phyloP scores from a whole-genome alignment of 2,888 invertebrate genomes.

The Drosophila acutilabella region DNA sequence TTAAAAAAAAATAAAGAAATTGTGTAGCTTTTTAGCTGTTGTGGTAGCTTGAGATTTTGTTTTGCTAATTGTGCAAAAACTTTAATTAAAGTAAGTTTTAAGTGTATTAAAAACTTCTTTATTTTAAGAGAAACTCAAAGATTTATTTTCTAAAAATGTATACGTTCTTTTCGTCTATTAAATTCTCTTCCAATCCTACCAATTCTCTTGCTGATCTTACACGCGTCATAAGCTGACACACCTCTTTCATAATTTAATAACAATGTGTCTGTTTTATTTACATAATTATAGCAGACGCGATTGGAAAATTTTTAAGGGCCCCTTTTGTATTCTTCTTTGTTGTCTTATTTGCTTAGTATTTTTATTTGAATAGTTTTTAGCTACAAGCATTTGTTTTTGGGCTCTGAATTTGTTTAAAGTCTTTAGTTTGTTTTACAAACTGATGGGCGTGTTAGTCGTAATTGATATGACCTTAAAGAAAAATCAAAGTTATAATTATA shows the following conservation, averaged over 20 bases:
- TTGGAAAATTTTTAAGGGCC: constrained; percentile 16
- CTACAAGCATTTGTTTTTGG: constrained; percentile 1
- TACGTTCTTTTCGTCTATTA: not conserved
- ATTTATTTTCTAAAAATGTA: not conserved
- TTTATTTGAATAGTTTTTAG: constrained; percentile 24
- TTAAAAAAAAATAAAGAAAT: not conserved
- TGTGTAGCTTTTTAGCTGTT: not conserved
- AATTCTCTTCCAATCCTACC: not conserved
- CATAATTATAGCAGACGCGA: constrained; percentile 23
- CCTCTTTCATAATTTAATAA: constrained; percentile 6
- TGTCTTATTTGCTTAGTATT: constrained; percentile 1
- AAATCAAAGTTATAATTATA: constrained; percentile 61
- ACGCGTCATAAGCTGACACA: constrained; percentile 7
- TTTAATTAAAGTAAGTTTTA: no score
- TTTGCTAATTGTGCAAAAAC: not conserved
- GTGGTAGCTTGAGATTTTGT: not conserved
- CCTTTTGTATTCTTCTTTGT: constrained; percentile 1
- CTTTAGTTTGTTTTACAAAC: constrained; percentile 18
- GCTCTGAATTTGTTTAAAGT: not conserved
- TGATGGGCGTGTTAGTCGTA: constrained; percentile 33
- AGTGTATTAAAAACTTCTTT: no score
- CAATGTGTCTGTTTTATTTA: constrained; percentile 21
- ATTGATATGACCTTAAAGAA: constrained; percentile 54
- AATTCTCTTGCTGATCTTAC: constrained; percentile 16
- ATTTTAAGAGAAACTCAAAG: no score